Conservation (phyloP, 2,888 invertebrate species). For the Mycalesis mineus region DNA sequence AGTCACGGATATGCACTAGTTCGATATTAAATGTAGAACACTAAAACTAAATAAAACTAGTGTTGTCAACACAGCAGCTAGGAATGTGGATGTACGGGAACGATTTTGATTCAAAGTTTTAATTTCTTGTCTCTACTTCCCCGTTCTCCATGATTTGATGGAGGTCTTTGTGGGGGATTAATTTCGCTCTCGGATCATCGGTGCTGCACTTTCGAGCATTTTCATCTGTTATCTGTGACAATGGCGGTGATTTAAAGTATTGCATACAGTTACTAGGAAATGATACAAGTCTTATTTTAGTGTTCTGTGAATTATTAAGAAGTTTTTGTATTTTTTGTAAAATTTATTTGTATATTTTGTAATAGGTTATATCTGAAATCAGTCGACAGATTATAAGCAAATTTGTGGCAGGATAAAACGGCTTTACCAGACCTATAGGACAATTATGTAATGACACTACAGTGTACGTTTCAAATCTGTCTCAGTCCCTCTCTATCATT, state of each 20-base stretch:
- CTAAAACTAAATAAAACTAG: background rate
- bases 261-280: conserved; percentile 40
- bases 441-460: too few relatives aligned
- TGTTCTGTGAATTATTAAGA: conserved; percentile 14
- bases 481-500: too few relatives aligned
- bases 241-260: conserved; percentile 58
- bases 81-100: background rate
- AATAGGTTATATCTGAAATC: too few relatives aligned
- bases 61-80: background rate
- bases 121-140: conserved; percentile 43
- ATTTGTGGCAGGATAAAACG: too few relatives aligned
- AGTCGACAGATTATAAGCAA: too few relatives aligned
- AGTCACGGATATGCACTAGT: background rate
- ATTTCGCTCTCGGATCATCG: conserved; percentile 60
- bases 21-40: background rate
- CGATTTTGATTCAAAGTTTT: conserved; percentile 31
- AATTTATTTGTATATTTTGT: too few relatives aligned
- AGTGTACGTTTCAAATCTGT: too few relatives aligned
- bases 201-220: conserved; percentile 56
- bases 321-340: background rate
- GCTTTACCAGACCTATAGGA: too few relatives aligned
- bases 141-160: conserved; percentile 56
- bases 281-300: conserved; percentile 31
- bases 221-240: conserved; percentile 52
- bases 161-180: conserved; percentile 57